A percentile compares a stretch with the other conserved stretches of the same genome.
phyloP scores from a whole-genome alignment of 2,797 vertebrate genomes.

The Coranthus polyacanthus region DNA sequence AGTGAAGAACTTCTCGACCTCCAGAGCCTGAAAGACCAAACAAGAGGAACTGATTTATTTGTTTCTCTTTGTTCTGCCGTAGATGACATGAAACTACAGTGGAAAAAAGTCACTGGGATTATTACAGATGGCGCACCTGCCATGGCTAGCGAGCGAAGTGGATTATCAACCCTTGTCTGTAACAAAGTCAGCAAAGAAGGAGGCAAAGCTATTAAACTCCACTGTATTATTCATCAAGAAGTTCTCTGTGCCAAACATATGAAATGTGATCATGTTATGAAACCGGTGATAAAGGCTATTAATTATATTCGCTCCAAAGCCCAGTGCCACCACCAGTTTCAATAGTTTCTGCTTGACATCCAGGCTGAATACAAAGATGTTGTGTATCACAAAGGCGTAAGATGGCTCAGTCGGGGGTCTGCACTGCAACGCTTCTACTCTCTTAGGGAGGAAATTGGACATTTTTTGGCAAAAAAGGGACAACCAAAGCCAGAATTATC shows the following conservation, averaged over 20 bases:
- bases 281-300: no score
- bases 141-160: neutral
- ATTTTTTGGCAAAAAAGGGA: slow-evolving; percentile 19
- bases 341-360: no score
- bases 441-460: slow-evolving; percentile 10
- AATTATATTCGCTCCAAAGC: no score
- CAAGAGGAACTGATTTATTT: neutral
- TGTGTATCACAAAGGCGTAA: no score
- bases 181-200: no score
- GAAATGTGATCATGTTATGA: no score
- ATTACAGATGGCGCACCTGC: slow-evolving; percentile 3
- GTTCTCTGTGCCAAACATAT: no score
- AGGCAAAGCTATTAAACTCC: no score
- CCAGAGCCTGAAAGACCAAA: neutral
- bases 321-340: no score
- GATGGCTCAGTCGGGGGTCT: no score
- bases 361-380: no score
- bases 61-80: neutral
- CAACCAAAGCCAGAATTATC: slow-evolving; percentile 1
- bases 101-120: neutral
- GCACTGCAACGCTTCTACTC: slow-evolving; percentile 24
- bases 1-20: slow-evolving; percentile 2
- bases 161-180: slow-evolving; percentile 4
- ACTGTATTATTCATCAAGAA: no score
- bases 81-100: neutral